Percentiles rank a stretch among this genome's conserved stretches.
Conservation (phyloP, 2,113 vertebrate genomes). For the Campylomormyrus tamandua region DNA sequence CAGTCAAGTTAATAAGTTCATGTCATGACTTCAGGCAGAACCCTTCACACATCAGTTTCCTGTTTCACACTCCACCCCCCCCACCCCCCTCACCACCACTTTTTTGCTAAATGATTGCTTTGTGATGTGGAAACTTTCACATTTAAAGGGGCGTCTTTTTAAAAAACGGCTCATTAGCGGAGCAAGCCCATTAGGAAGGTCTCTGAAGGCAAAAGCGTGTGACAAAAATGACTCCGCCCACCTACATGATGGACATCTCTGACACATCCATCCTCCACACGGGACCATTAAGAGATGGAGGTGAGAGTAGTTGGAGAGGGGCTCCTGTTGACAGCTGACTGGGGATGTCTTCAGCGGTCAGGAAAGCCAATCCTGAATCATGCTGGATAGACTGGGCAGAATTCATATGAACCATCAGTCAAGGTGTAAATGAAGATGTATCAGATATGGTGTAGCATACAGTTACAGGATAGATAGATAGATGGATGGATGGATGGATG, state of each 20-base stretch:
- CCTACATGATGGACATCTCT: too few species aligned
- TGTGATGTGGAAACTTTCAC: conserved; percentile 8
- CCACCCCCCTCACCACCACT: not conserved
- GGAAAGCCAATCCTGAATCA: not conserved
- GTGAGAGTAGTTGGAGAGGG: not conserved
- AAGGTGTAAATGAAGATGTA: not conserved
- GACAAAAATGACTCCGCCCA: not conserved
- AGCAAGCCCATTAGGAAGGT: not conserved
- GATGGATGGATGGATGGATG: not conserved
- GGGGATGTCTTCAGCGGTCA: conserved; percentile 13
- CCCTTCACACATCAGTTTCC: not conserved
- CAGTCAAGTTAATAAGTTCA: not conserved
- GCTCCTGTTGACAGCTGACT: conserved; percentile 16
- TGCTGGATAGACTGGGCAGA: not conserved
- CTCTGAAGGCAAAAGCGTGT: not conserved
- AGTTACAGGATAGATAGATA: not conserved
- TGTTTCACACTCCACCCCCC: not conserved
- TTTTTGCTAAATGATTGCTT: not conserved
- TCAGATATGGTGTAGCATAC: not conserved
- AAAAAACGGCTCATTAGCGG: not conserved
- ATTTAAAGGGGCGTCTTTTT: not conserved
- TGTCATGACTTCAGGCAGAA: not conserved
- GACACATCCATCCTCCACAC: not conserved
- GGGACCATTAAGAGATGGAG: conserved; percentile 29
- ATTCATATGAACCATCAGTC: not conserved